Evolutionary conservation across 2,888 invertebrate species (phyloP), one percentile per base, ranked within the genome.

Genomic region (Chalcis sispes): DNA sequence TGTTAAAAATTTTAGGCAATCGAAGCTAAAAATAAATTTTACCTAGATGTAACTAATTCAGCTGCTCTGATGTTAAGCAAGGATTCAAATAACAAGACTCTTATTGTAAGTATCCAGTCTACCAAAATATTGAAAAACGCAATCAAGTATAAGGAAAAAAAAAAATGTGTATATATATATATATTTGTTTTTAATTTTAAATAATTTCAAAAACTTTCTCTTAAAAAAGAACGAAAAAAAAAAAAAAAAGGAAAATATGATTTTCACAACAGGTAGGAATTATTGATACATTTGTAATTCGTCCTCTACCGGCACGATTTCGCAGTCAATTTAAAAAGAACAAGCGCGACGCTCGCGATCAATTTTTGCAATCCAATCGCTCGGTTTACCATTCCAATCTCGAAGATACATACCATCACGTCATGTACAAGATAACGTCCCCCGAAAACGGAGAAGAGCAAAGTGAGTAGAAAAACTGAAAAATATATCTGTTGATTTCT

Each of bases 361-460:
- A 75, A 40, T 42, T 56, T 40, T 64, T 48, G 27, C 36, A 56
- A 32, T 42, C 56, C 32, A 64, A 64, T 48, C 64, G 65, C 7
- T 20, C 62, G 23, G 67, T 48, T n/a, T 32, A 67, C 23, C 61
- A 69, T 56, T 20, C 7, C 27, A 56, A 75, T 64, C 58, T 73
- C 20, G 50, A 70, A 13, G 42, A 71, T 23, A 75, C 75, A 4
- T 66, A 75, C 36, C 65, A 75, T 23, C 71, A 75, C 54, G n/a
- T 75, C 23, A 36, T 75, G 8, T 75, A 42, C 70, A 70, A 65
- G 23, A 40, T 70, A 20, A n/a, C n/a, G n/a, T n/a, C n/a, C n/a
- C n/a, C 50, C 36, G 2, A 15, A 15, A 5, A 20, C 3, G 4
- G 29, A 27, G 15, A 13, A 15, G 18, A 69, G 13, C 23, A 20